A percentile compares a stretch with the other conserved stretches of the same genome.
phyloP scores from a whole-genome alignment of 2,797 vertebrate genomes.

The Mastacembelus armatus region DNA sequence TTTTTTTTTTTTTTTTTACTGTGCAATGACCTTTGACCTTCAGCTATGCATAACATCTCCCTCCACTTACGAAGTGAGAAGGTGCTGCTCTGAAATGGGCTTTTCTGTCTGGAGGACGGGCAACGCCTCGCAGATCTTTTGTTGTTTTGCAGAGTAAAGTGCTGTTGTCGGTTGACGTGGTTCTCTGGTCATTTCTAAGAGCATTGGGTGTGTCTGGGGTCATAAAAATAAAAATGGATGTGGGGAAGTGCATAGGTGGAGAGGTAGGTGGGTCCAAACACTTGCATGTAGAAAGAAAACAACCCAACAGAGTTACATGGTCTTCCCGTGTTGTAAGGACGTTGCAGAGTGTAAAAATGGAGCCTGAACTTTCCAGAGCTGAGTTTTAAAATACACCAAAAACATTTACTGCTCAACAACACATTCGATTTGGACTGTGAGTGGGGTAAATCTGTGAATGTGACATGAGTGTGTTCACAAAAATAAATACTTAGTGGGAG shows the following conservation, averaged over 20 bases:
- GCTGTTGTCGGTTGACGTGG: slow-evolving; percentile 69
- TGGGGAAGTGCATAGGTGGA: slow-evolving; percentile 77
- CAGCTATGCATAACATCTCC: slow-evolving; percentile 47
- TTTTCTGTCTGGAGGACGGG: slow-evolving; percentile 55
- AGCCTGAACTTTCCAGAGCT: slow-evolving; percentile 32
- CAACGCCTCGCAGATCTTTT: slow-evolving; percentile 54
- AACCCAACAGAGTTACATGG: slow-evolving; percentile 64
- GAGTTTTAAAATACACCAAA: slow-evolving; percentile 26
- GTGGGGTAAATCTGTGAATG: slow-evolving; percentile 67
- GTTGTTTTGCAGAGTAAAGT: slow-evolving; percentile 77
- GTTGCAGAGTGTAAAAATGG: slow-evolving; percentile 34
- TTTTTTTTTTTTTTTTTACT: slow-evolving; percentile 57
- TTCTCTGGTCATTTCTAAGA: slow-evolving; percentile 65
- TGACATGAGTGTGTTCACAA: slow-evolving; percentile 71
- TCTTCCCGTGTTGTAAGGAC: slow-evolving; percentile 45
- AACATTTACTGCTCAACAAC: slow-evolving; percentile 49
- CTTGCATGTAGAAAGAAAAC: slow-evolving; percentile 74
- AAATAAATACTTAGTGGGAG: slow-evolving; percentile 75
- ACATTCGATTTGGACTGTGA: slow-evolving; percentile 48
- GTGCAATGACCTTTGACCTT: slow-evolving; percentile 73
- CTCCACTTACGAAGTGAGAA: slow-evolving; percentile 29
- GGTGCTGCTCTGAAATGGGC: slow-evolving; percentile 45
- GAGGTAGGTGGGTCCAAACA: slow-evolving; percentile 83
- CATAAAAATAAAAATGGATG: slow-evolving; percentile 63
- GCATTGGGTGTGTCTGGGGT: slow-evolving; percentile 76